These are phyloP conservation scores for Ceratotherium simum DNA, from an alignment of 2,113 vertebrate species.

Conservation along the genomic window DNA sequence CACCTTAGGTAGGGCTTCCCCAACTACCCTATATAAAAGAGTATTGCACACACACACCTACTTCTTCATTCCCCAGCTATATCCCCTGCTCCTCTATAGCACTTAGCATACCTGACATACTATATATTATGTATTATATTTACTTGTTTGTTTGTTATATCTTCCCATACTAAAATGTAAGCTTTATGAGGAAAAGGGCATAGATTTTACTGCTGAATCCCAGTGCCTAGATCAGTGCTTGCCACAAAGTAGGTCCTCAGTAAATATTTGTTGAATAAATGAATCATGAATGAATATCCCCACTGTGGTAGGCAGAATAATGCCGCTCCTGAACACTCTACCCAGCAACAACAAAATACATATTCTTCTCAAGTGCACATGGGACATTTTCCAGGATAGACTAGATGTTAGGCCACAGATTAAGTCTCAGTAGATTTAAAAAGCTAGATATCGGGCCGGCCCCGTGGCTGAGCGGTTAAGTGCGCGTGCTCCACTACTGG, in stretches of 20 bases:
- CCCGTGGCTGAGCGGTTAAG: no score
- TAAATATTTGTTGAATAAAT: background rate
- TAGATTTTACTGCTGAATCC: background rate
- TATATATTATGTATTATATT: background rate
- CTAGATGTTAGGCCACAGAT: background rate
- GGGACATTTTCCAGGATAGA: background rate
- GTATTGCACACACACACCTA: background rate
- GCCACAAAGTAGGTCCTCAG: background rate
- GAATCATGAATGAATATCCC: background rate
- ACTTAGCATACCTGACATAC: background rate
- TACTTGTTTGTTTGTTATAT: background rate
- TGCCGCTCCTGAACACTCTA: background rate
- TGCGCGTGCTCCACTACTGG: no score
- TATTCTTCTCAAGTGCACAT: background rate
- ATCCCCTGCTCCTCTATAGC: background rate
- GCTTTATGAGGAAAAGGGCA: background rate
- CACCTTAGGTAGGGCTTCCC: background rate
- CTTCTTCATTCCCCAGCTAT: background rate
- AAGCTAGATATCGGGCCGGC: background rate
- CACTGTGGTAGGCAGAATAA: background rate
- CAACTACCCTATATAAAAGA: background rate
- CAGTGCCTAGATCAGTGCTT: background rate
- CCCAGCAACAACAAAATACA: background rate
- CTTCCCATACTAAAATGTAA: background rate
- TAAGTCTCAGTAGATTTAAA: background rate